Base-by-base conservation (phyloP, 2,797 vertebrate genomes). In the Synanceia verrucosa region DNA sequence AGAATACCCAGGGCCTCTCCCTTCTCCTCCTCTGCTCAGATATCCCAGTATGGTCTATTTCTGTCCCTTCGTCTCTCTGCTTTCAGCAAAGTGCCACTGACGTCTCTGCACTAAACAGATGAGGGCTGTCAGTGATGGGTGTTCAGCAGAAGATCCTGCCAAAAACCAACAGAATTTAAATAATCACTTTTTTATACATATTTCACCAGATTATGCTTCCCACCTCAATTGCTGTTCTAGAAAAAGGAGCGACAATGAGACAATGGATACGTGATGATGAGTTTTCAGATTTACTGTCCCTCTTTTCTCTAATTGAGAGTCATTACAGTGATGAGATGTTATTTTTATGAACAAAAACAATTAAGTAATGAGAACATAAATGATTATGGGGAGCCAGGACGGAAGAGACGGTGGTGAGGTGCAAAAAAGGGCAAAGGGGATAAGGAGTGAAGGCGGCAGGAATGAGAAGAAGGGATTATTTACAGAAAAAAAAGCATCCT, bases 341-440 rank as follows among this genome's bases (percentile, higher is more conserved):
- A 90, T 91, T 90, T 89, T 89, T 84, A 77, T 52, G 57, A 53
- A 69, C 73, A 81, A 83, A 89, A 89, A 72, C 89, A 82, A 93
- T 92, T 89, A 86, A 78, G 81, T 90, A 92, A 93, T 90, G 92
- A 91, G 79, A n/a, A 85, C 65, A 73, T 85, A 73, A 84, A 89
- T 83, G 69, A 76, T 88, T 73, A 85, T 57, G 79, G 63, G 34
- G 69, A 69, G 76, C 0, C 59, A 63, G 57, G 59, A 70, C 52
- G 73, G 39, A 62, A 41, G 65, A 59, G 43, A 56, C 16, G 47
- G 65, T 29, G 61, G 43, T 51, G 65, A 65, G 72, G 82, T 62
- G 74, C 3, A 36, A 81, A 82, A 79, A 84, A 74, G 79, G 80
- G 76, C 71, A 80, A 64, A 69, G 71, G 82, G 81, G 82, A 85